phyloP scores from a whole-genome alignment of 2,797 vertebrate genomes.

The Otolemur crassicaudatus region DNA sequence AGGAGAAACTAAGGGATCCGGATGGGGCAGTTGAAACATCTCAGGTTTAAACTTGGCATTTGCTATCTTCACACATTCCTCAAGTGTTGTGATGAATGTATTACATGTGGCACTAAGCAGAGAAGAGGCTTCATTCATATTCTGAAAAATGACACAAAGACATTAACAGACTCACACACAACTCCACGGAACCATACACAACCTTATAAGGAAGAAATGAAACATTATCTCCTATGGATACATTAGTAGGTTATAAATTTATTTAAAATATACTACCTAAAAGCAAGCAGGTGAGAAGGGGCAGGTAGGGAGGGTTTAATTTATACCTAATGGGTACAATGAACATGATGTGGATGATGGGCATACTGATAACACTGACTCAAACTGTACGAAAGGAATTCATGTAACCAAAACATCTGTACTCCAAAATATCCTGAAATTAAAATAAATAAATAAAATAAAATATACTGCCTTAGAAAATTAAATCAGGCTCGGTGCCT shows the following conservation, averaged over 20 bases:
- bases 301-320: no score
- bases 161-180: neutral
- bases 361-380: no score
- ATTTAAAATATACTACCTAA: conserved; percentile 34
- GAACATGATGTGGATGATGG: no score
- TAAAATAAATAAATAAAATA: neutral
- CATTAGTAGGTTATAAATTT: conserved; percentile 19
- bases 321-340: no score
- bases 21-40: conserved; percentile 92
- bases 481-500: neutral
- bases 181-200: neutral
- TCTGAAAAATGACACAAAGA: conserved; percentile 87
- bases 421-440: no score
- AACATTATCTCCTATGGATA: neutral
- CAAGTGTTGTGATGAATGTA: conserved; percentile 97
- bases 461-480: neutral
- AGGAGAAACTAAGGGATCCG: conserved; percentile 91
- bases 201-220: neutral
- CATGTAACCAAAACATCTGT: no score
- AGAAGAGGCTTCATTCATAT: conserved; percentile 94
- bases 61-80: conserved; percentile 98
- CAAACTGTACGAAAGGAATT: no score
- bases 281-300: no score
- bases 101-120: conserved; percentile 97
- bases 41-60: conserved; percentile 96